phyloP scores from a whole-genome alignment of 2,113 vertebrate species.

The Percina caprodes region DNA sequence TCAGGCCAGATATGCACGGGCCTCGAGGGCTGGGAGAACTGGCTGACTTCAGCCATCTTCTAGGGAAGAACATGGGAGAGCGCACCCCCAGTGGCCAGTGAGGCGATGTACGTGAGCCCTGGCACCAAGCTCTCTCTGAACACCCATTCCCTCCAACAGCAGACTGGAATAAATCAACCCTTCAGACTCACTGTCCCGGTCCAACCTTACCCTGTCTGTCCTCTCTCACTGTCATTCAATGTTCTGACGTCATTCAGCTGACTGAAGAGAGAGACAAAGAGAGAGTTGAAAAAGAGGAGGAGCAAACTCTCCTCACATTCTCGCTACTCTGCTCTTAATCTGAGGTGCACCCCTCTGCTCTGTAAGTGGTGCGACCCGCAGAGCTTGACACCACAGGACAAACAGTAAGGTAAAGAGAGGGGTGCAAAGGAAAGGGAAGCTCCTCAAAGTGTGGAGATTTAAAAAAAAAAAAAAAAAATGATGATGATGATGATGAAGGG shows the following conservation, averaged over 20 bases:
- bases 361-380: slow-evolving; percentile 42
- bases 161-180: slow-evolving; percentile 71
- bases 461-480: slow-evolving; percentile 33
- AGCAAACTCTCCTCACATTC: slow-evolving; percentile 34
- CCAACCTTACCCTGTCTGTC: slow-evolving; percentile 68
- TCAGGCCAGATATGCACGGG: slow-evolving; percentile 78
- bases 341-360: slow-evolving; percentile 51
- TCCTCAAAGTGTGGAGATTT: slow-evolving; percentile 33
- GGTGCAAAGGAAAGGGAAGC: slow-evolving; percentile 47
- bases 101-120: slow-evolving; percentile 54
- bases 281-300: slow-evolving; percentile 55
- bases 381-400: slow-evolving; percentile 58
- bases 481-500: background rate
- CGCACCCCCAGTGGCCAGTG: slow-evolving; percentile 88
- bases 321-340: slow-evolving; percentile 51
- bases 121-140: slow-evolving; percentile 56
- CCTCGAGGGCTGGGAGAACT: slow-evolving; percentile 81
- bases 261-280: slow-evolving; percentile 74
- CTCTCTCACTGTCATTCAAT: slow-evolving; percentile 79
- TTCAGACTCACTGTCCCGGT: slow-evolving; percentile 63
- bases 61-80: slow-evolving; percentile 87
- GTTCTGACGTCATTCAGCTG: slow-evolving; percentile 71
- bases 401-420: slow-evolving; percentile 42
- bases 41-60: slow-evolving; percentile 89
- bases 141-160: slow-evolving; percentile 62